Evolutionary conservation across 2,888 invertebrate genomes (phyloP).

Genomic region (Eutolmus rufibarbis): DNA sequence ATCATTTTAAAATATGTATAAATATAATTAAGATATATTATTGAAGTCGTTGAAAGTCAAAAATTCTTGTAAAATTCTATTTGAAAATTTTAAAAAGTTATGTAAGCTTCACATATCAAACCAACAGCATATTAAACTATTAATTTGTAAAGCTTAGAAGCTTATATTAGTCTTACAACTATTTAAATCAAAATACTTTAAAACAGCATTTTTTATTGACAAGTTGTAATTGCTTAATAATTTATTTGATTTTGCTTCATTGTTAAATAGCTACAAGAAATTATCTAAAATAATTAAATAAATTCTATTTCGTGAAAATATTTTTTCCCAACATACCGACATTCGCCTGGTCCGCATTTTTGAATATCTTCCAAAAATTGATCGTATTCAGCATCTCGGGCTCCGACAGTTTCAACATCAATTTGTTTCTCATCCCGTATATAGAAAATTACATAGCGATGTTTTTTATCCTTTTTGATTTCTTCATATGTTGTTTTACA

Average conservation of each 20-base stretch:
- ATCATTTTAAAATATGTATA: neutral
- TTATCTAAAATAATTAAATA: neutral
- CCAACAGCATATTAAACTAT: neutral
- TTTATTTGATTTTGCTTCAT: neutral
- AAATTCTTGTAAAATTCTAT: no score
- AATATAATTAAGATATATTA: no score
- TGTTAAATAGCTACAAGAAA: neutral
- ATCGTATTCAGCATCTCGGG: conserved; percentile 90
- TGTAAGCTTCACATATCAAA: neutral
- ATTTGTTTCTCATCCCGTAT: conserved; percentile 96
- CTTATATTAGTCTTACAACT: neutral
- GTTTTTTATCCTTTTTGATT: conserved; percentile 97
- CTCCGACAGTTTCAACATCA: conserved; percentile 91
- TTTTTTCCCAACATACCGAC: conserved; percentile 69
- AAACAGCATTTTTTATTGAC: neutral
- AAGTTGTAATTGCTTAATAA: neutral
- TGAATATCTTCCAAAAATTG: conserved; percentile 93
- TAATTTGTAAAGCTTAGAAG: conserved; percentile 1
- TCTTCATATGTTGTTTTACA: conserved; percentile 96
- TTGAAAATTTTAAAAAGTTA: no score
- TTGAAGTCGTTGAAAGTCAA: no score
- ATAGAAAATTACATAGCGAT: conserved; percentile 95
- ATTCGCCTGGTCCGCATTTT: conserved; percentile 89
- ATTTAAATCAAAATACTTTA: neutral
- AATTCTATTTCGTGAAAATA: neutral